phyloP scores from a whole-genome alignment of 2,888 invertebrate genomes.

The Dione vanillae region DNA sequence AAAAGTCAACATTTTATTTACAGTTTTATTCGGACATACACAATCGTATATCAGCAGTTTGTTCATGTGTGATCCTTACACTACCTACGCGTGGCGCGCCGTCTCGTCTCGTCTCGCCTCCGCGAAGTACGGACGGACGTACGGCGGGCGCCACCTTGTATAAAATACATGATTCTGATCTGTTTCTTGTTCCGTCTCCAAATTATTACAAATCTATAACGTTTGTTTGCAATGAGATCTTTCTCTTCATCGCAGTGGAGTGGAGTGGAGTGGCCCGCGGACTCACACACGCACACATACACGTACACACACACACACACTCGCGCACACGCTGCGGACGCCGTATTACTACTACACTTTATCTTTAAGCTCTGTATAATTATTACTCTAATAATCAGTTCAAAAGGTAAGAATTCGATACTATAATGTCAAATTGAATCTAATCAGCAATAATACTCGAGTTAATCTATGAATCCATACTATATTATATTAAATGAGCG shows the following conservation, averaged over 20 bases:
- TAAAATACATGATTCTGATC: slow-evolving; percentile 82
- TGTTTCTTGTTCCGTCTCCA: slow-evolving; percentile 66
- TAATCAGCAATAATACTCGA: slow-evolving; percentile 83
- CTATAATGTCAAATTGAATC: slow-evolving; percentile 72
- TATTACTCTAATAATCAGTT: slow-evolving; percentile 69
- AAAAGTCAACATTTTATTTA: slow-evolving; percentile 81
- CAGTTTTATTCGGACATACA: slow-evolving; percentile 81
- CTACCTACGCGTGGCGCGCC: slow-evolving; percentile 50
- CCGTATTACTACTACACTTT: slow-evolving; percentile 53
- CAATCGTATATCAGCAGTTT: slow-evolving; percentile 78
- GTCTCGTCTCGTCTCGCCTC: not conserved
- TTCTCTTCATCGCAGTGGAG: slow-evolving; percentile 54
- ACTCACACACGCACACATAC: slow-evolving; percentile 48
- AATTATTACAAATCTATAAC: slow-evolving; percentile 77
- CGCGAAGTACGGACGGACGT: not conserved
- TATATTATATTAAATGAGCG: slow-evolving; percentile 81
- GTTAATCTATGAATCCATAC: slow-evolving; percentile 81
- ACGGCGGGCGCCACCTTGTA: slow-evolving; percentile 77
- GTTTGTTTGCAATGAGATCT: slow-evolving; percentile 78
- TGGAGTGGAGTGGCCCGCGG: slow-evolving; percentile 57
- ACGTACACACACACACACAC: slow-evolving; percentile 47
- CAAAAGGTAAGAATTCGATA: slow-evolving; percentile 64
- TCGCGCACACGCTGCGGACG: slow-evolving; percentile 47
- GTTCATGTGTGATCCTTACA: slow-evolving; percentile 81
- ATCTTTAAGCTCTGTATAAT: slow-evolving; percentile 69